These are phyloP conservation scores for Danaus melanippus DNA, from an alignment of 1,140 invertebrate genomes.

Conservation along the genomic window DNA sequence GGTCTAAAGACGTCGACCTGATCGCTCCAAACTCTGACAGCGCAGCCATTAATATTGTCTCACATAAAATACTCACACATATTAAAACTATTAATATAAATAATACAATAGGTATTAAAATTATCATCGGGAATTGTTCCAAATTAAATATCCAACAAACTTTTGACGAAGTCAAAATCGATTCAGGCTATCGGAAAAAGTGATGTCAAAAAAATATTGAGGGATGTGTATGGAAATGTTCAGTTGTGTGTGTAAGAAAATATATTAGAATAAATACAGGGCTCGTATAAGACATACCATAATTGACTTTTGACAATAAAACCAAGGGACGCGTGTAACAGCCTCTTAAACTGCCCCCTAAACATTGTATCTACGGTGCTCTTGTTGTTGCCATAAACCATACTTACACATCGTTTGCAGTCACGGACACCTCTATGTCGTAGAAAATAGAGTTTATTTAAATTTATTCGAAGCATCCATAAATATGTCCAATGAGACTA, in stretches of 20 bases:
- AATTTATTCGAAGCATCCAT: neutral
- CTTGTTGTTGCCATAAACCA: slow-evolving; percentile 16
- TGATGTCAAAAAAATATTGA: no score
- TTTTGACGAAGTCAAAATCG: no score
- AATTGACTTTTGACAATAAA: slow-evolving; percentile 22
- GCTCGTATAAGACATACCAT: slow-evolving; percentile 11
- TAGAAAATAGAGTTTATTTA: neutral
- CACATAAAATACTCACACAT: no score
- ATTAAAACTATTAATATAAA: no score
- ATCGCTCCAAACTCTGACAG: slow-evolving; percentile 23
- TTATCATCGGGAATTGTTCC: no score
- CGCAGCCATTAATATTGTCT: neutral
- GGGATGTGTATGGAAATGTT: neutral
- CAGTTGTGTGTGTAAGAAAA: no score
- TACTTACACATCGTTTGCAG: slow-evolving; percentile 12
- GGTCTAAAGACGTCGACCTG: slow-evolving; percentile 18
- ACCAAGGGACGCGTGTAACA: slow-evolving; percentile 18
- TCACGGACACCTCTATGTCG: neutral
- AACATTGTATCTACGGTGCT: slow-evolving; percentile 18
- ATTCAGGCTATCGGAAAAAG: no score
- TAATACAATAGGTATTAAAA: no score
- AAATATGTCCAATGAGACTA: slow-evolving; percentile 4
- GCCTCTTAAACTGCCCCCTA: slow-evolving; percentile 18
- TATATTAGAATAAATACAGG: no score
- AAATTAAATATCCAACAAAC: no score